Conservation (phyloP, 2,888 invertebrate genomes). For the Thecocarcelia acutangulata region DNA sequence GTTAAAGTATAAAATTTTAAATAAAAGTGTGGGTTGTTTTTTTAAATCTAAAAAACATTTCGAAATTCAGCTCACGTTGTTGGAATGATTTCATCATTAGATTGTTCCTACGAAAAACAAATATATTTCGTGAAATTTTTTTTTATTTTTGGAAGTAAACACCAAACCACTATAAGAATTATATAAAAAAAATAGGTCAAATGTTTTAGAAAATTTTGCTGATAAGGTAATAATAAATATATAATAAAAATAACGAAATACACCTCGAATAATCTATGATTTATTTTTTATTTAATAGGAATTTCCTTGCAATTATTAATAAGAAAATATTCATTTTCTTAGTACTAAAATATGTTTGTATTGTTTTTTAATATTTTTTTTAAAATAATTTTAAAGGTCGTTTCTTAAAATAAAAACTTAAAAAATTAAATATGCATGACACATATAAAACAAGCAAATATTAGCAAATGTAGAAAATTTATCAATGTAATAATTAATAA, state of each 20-base stretch:
- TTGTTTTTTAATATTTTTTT: conserved; percentile 13
- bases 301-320: not conserved
- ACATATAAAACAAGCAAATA: conserved; percentile 13
- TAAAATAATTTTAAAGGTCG: conserved; percentile 9
- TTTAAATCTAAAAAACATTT: not conserved
- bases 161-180: no score
- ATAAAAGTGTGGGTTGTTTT: conserved; percentile 19
- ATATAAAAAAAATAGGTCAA: conserved; percentile 46
- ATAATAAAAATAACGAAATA: not conserved
- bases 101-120: not conserved
- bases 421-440: conserved; percentile 28
- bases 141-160: no score
- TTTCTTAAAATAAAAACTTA: not conserved
- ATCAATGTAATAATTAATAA: conserved; percentile 32
- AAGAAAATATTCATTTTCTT: not conserved
- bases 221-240: conserved; percentile 54
- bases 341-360: not conserved
- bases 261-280: not conserved
- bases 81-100: conserved; percentile 17
- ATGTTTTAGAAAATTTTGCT: conserved; percentile 7
- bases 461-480: not conserved
- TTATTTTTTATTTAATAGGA: not conserved
- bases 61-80: conserved; percentile 2
- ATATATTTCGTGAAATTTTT: no score
- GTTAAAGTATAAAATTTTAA: not conserved